Base-by-base conservation (phyloP, 2,113 vertebrate genomes). In the Odocoileus virginianus region DNA sequence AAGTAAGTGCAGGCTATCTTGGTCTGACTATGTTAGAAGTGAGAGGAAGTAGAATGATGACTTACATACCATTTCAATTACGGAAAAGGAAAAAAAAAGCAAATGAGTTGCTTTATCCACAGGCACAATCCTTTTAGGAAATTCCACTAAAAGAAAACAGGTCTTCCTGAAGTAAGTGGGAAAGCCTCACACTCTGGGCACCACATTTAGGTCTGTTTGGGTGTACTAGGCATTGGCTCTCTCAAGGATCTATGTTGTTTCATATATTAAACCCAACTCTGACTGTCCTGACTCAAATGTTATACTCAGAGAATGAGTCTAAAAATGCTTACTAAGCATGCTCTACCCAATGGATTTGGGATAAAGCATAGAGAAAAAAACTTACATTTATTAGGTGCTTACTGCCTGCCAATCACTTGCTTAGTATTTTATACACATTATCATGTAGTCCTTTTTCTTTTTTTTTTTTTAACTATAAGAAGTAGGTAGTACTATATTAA, bases 21-120 rank as follows among this genome's bases (percentile, higher is more conserved):
- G 94, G 87, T 71, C n/a, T 61, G 78, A 81, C 45, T 82, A 82
- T 71, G 67, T 85, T 74, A 85, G 33, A 81, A 95, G 91, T 28
- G 43, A 95, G 76, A 97, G 96, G 97, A 97, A 97, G 98, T 85
- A 30, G 36, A 79, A 67, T 83, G 94, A 95, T 95, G 96, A 83
- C 95, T 96, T 9, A 54, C 97, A 98, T 95, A 76, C 97, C 93
- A 97, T 94, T 97, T 96, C 93, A 98, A 96, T 98, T 98, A 98
- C 58, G 94, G 76, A 67, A 82, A 95, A 78, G 33, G 16, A 12
- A 47, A 28, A 28, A 52, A 83, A 95, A 92, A 93, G 87, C 60
- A 95, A 94, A 86, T n/a, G 85, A 91, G 96, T 57, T 57, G 45
- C 64, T 61, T 40, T 94, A 87, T 97, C 95, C 86, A 96, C 82